Evolutionary conservation across 2,888 invertebrate genomes (phyloP), one percentile per base, ranked within the genome.

Genomic region (Oxyscelio sp.): DNA sequence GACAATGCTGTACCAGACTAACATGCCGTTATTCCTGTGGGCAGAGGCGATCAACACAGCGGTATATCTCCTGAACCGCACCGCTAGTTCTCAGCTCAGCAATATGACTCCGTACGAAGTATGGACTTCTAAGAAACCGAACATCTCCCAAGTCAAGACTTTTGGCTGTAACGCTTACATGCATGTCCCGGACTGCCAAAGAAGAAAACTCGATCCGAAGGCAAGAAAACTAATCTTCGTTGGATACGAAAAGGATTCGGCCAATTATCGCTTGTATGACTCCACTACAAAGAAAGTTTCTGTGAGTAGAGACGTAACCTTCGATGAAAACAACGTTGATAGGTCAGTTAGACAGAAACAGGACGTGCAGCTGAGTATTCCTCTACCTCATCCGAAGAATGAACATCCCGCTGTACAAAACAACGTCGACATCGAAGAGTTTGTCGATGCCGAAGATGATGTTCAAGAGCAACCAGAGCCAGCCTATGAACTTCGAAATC

Each of bases 1-100:
- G 8, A 83, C 85, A 1, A 83, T 89, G 89, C 15, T 87, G 0
- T 38, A 59, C 1, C 71, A 75, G 6, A 77, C 70, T n/a, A 13
- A 58, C 6, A 22, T 87, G 2, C 81, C 86, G 9, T 15, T 17
- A 1, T 58, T 2, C 0, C 19, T 87, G 22, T 88, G 87, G 87
- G 85, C 89, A 0, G 91, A 93, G 77, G 87, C 87, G 0, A 82
- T 83, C 0, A 86, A 74, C 31, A 65, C 65, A 11, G 65, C 65
- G 4, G 50, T 50, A 19, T 65, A 65, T 48, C 13, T 34, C 4
- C 31, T 21, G 13, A 50, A 50, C 21, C 8, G 48, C 6, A 21
- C 27, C 0, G 45, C 45, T 17, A 45, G 13, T 3, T 40, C 24
- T 15, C 15, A 22, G 6, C 6, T 19, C 2, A 15, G 8, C 15